These are phyloP conservation scores for Moxostoma hubbsi DNA, from an alignment of 2,797 vertebrate species.

Conservation along the genomic window DNA sequence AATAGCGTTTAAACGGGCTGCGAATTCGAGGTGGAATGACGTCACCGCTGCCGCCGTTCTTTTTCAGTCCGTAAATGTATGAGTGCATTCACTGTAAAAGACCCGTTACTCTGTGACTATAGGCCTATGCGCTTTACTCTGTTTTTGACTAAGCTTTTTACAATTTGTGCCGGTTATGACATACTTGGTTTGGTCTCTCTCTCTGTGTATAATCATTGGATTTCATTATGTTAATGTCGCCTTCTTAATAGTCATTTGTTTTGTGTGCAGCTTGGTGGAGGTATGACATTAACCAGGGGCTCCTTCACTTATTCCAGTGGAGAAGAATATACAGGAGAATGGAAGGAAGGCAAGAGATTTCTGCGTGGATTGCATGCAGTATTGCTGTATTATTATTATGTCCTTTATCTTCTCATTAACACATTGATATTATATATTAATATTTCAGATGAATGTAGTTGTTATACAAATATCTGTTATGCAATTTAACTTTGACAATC, in stretches of 20 bases:
- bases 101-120: background rate
- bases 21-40: constrained; percentile 2
- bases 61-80: background rate
- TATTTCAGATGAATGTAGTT: too few species aligned
- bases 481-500: too few species aligned
- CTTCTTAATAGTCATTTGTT: background rate
- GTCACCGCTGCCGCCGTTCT: constrained; percentile 15
- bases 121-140: too few species aligned
- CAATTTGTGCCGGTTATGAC: background rate
- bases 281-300: constrained; percentile 96
- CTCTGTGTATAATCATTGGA: background rate
- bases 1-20: background rate
- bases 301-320: constrained; percentile 96
- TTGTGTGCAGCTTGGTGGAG: constrained; percentile 54
- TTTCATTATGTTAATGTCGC: background rate
- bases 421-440: too few species aligned
- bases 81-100: background rate
- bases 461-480: too few species aligned
- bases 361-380: too few species aligned
- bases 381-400: too few species aligned
- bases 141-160: background rate
- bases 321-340: constrained; percentile 96
- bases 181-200: background rate
- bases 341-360: constrained; percentile 90
- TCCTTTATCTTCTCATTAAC: too few species aligned